Base-by-base conservation (phyloP, 2,888 invertebrate genomes). In the Crocallis elinguaria region DNA sequence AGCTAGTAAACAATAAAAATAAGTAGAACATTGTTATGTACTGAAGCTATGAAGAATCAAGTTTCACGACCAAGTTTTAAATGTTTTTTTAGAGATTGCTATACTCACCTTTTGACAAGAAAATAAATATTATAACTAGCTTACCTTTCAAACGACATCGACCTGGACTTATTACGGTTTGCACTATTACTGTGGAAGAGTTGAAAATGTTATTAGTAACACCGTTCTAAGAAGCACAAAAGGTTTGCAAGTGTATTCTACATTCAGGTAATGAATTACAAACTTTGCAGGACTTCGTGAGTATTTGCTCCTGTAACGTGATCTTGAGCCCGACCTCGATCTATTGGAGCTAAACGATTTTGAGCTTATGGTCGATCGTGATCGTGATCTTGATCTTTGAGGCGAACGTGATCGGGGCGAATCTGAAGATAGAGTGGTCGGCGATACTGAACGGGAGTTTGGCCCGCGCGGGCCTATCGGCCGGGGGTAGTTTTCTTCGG, bases 121-220 rank as follows among this genome's bases (percentile, higher is more conserved):
- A 57, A 65, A 38, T 71, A 41, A 55, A 52, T 52, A 57, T 32
- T 45, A 64, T 58, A 64, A 75, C 72, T 53, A 76, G 77, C 87
- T 89, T 86, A 91, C 90, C 90, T 89, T 68, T 88, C 89, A 60
- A 66, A 82, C 0, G 89, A 87, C 73, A 81, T 77, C 58, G 88
- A 88, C 71, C 88, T 84, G 71, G 88, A 86, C 67, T 78, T 82
- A 77, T 83, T 84, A 82, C 77, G 88, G 75, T 85, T 88, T 67
- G 77, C 70, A 79, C 81, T 85, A 67, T 77, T 76, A 78, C 77
- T 79, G 70, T 82, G 73, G 77, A 82, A 81, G 69, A 69, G 67
- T 67, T 55, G 36, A 63, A 58, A 59, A 58, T 21, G 23, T 35
- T 49, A 73, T 73, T 60, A 65, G 49, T 49, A 60, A 66, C 38